These are phyloP conservation scores for Spondyliosoma cantharus DNA, from an alignment of 2,797 vertebrate species.

Conservation along the genomic window DNA sequence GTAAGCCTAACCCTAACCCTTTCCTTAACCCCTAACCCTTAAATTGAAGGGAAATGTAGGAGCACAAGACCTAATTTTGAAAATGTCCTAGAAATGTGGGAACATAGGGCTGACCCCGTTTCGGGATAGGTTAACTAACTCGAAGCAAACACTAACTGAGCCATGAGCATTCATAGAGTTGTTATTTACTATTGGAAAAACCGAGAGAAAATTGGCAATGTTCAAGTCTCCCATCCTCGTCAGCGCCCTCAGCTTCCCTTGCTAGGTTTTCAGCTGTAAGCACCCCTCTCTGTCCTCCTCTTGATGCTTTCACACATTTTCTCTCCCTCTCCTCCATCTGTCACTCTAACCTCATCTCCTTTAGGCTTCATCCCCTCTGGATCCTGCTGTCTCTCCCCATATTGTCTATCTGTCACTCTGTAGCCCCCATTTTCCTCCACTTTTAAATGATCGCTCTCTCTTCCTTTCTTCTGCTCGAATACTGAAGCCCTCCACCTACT, in stretches of 20 bases:
- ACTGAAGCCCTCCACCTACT: background rate
- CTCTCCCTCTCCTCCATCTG: slow-evolving; percentile 46
- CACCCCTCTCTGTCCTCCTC: background rate
- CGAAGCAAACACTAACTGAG: background rate
- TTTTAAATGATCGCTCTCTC: slow-evolving; percentile 4
- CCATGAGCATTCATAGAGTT: background rate
- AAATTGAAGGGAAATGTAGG: too few relatives aligned
- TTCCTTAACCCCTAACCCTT: too few relatives aligned
- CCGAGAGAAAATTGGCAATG: background rate
- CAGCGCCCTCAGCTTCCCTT: background rate
- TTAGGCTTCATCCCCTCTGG: slow-evolving; percentile 52
- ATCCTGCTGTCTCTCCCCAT: slow-evolving; percentile 33
- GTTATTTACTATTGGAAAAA: slow-evolving; percentile 17
- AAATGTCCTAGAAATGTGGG: too few relatives aligned
- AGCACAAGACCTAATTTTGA: too few relatives aligned
- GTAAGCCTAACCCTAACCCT: too few relatives aligned
- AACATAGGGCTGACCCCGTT: too few relatives aligned
- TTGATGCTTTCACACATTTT: slow-evolving; percentile 22
- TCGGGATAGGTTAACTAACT: too few relatives aligned
- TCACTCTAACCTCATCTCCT: slow-evolving; percentile 52
- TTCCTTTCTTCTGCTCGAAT: slow-evolving; percentile 11
- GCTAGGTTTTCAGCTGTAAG: background rate
- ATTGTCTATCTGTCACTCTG: slow-evolving; percentile 33
- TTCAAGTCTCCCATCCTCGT: background rate
- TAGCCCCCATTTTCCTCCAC: slow-evolving; percentile 13